Conservation (phyloP, 2,797 vertebrate species). For the Melanogrammus aeglefinus region DNA sequence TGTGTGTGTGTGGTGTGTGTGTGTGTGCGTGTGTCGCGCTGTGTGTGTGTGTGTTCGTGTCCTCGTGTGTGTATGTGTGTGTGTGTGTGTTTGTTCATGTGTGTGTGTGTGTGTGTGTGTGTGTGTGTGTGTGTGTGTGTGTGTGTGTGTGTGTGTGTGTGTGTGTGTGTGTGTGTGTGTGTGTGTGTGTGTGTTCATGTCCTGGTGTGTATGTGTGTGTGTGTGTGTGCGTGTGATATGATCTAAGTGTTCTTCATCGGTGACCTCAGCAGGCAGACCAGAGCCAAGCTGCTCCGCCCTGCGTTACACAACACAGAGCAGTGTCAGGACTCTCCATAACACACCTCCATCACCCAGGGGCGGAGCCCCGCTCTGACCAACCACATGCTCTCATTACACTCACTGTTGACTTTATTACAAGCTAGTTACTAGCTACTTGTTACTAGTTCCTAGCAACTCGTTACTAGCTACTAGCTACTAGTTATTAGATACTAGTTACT, state of each 20-base stretch:
- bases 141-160: conserved; percentile 2
- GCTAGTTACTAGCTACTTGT: no score
- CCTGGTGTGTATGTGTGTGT: neutral
- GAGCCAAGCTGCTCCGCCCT: conserved; percentile 62
- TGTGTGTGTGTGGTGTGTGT: conserved; percentile 3
- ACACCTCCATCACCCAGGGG: neutral
- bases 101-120: neutral
- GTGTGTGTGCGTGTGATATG: neutral
- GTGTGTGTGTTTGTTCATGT: neutral
- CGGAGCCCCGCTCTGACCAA: neutral
- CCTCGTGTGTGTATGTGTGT: neutral
- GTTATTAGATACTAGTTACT: no score
- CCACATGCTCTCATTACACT: neutral
- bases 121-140: neutral
- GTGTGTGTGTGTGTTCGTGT: neutral
- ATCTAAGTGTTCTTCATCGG: conserved; percentile 13
- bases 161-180: conserved; percentile 3
- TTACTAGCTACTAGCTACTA: no score
- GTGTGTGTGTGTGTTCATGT: neutral
- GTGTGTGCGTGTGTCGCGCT: conserved; percentile 1
- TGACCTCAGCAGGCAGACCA: conserved; percentile 55
- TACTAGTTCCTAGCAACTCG: no score
- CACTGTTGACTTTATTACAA: no score
- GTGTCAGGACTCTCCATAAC: neutral
- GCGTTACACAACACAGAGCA: conserved; percentile 59